A percentile compares a stretch with the other conserved stretches of the same genome.
phyloP scores from a whole-genome alignment of 1,140 invertebrate species.

The Zophobas morio region DNA sequence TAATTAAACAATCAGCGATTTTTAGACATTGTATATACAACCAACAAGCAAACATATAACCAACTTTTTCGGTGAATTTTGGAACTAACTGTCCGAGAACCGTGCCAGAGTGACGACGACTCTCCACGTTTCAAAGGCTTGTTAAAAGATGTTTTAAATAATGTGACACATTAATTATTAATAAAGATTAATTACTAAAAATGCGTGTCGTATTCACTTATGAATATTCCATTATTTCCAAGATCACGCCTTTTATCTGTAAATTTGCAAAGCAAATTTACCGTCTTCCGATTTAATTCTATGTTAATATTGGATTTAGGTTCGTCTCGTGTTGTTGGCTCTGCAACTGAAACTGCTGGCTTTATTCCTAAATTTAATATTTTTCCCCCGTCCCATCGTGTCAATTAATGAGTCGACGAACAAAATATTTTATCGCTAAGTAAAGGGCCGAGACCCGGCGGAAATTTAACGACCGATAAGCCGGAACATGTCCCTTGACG shows the following conservation, averaged over 20 bases:
- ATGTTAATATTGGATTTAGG: constrained; percentile 38
- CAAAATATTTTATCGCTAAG: constrained; percentile 37
- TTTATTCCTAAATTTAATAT: constrained; percentile 30
- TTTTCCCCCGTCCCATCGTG: constrained; percentile 21
- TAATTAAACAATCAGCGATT: constrained; percentile 49
- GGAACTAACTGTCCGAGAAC: constrained; percentile 56
- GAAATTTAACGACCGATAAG: constrained; percentile 41
- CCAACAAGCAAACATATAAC: constrained; percentile 44
- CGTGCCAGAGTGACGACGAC: neutral
- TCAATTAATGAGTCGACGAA: constrained; percentile 16
- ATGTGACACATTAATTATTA: constrained; percentile 62
- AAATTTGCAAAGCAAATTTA: constrained; percentile 42
- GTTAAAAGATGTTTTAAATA: constrained; percentile 63
- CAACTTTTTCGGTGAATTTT: constrained; percentile 64
- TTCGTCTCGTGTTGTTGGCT: constrained; percentile 36
- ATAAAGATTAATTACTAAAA: constrained; percentile 59
- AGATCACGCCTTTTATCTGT: constrained; percentile 28
- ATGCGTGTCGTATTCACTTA: constrained; percentile 25
- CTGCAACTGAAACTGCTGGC: constrained; percentile 28
- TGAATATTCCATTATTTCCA: constrained; percentile 39
- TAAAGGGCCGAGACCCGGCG: constrained; percentile 31
- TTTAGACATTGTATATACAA: constrained; percentile 48
- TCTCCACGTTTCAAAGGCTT: constrained; percentile 48
- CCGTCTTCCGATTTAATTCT: constrained; percentile 34
- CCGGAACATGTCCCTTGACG: constrained; percentile 41